Conservation (phyloP, 2,888 invertebrate species). For the Polydrusus cervinus region DNA sequence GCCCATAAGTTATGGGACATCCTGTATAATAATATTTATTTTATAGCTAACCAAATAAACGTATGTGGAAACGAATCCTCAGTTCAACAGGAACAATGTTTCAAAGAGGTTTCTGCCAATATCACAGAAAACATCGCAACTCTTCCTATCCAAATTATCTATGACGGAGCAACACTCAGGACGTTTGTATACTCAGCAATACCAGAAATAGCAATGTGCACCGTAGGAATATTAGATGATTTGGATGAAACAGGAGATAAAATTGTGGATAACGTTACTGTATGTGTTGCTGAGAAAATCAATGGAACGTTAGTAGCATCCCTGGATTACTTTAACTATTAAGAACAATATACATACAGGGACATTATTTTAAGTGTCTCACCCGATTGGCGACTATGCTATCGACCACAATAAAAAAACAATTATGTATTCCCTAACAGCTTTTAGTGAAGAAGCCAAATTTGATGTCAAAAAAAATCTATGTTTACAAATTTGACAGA, state of each 20-base stretch:
- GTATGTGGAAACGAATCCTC: not conserved
- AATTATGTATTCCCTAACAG: no score
- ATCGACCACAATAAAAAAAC: no score
- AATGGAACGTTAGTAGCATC: not conserved
- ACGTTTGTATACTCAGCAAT: not conserved
- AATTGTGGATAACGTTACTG: not conserved
- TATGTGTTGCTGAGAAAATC: not conserved
- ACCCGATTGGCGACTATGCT: no score
- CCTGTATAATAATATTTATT: not conserved
- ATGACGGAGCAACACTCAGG: no score
- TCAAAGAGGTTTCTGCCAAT: not conserved
- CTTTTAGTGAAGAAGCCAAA: no score
- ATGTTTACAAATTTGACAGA: no score
- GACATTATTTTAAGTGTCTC: no score
- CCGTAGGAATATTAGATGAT: not conserved
- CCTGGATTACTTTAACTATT: not conserved
- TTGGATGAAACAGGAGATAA: not conserved
- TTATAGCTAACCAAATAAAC: not conserved
- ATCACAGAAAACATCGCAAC: not conserved
- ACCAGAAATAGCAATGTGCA: not conserved
- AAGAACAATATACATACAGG: no score
- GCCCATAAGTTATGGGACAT: no score
- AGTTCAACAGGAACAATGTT: not conserved
- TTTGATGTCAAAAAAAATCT: no score
- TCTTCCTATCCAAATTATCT: no score